Evolutionary conservation across 2,797 vertebrate genomes (phyloP).

Genomic region (Pseudochromis fuscus): DNA sequence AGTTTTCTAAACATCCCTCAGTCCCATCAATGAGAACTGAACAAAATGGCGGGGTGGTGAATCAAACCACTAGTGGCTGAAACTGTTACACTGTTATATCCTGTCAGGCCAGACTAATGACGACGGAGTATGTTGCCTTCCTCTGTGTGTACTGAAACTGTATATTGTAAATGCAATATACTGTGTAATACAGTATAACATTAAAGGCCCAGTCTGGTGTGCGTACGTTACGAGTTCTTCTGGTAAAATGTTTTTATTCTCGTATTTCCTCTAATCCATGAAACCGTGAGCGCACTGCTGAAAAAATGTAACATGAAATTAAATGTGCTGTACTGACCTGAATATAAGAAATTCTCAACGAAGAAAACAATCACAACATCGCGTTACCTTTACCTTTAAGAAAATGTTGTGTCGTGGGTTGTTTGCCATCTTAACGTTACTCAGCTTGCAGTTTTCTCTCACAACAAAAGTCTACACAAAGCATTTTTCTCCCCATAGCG

Average conservation of each 20-base stretch:
- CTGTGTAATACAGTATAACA: constrained; percentile 41
- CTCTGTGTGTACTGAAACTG: constrained; percentile 43
- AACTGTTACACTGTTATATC: constrained; percentile 66
- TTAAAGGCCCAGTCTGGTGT: constrained; percentile 63
- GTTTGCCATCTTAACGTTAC: neutral
- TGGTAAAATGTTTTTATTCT: too few relatives aligned
- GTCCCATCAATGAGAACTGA: constrained; percentile 26
- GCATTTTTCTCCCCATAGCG: too few relatives aligned
- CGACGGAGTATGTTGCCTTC: constrained; percentile 69
- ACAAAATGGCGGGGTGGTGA: neutral
- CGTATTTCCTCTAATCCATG: neutral
- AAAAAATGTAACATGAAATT: neutral
- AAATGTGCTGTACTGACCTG: constrained; percentile 10
- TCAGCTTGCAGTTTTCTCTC: neutral
- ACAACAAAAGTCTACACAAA: neutral
- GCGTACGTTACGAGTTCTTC: too few relatives aligned
- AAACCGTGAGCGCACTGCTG: constrained; percentile 16
- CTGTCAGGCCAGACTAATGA: constrained; percentile 52
- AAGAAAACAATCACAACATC: neutral
- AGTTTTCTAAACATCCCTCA: neutral
- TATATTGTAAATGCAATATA: constrained; percentile 62
- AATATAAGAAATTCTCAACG: constrained; percentile 4
- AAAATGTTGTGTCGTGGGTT: neutral
- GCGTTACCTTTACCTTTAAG: neutral
- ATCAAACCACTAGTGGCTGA: constrained; percentile 39